These are phyloP conservation scores for Ecliptopera silaceata DNA, from an alignment of 2,888 invertebrate species.

Conservation along the genomic window DNA sequence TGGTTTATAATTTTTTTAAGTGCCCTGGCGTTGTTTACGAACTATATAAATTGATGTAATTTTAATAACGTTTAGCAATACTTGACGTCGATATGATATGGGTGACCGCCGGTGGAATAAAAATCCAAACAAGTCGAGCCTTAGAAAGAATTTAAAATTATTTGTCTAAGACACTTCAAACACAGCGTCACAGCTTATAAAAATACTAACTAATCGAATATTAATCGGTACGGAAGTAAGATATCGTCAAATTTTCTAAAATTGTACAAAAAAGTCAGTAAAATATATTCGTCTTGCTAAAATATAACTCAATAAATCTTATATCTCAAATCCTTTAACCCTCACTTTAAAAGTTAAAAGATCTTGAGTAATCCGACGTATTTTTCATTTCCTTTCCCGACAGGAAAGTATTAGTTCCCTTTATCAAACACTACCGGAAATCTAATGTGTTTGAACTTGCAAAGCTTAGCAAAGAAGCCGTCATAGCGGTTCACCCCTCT, in stretches of 20 bases:
- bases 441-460: slow-evolving; percentile 13
- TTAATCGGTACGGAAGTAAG: not conserved
- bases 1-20: not conserved
- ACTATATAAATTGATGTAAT: too few species aligned
- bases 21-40: too few species aligned
- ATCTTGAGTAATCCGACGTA: slow-evolving; percentile 8
- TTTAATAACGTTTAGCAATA: too few species aligned
- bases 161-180: too few species aligned
- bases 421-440: slow-evolving; percentile 22
- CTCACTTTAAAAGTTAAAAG: slow-evolving; percentile 17
- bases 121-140: too few species aligned
- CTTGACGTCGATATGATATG: too few species aligned
- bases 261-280: not conserved
- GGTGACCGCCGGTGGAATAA: too few species aligned
- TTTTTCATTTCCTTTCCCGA: slow-evolving; percentile 19
- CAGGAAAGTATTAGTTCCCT: slow-evolving; percentile 28
- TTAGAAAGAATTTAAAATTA: too few species aligned
- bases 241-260: not conserved
- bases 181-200: too few species aligned
- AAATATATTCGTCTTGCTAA: not conserved
- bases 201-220: not conserved
- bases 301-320: not conserved
- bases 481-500: not conserved
- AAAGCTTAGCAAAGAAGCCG: slow-evolving; percentile 2
- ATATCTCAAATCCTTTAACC: not conserved